phyloP scores from a whole-genome alignment of 2,113 vertebrate species.

The Passer domesticus region DNA sequence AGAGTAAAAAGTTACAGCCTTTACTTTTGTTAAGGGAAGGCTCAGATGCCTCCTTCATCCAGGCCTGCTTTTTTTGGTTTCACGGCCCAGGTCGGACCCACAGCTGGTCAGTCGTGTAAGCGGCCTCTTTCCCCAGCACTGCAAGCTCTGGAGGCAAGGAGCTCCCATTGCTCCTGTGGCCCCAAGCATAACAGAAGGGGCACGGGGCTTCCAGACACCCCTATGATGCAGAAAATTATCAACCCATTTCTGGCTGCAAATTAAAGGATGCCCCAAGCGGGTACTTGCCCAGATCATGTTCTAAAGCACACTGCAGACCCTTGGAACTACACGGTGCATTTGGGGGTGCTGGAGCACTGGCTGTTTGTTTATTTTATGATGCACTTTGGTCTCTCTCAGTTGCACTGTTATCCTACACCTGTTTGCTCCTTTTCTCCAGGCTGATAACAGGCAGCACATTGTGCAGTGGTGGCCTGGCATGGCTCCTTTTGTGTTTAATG shows the following conservation, averaged over 20 bases:
- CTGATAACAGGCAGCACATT: not conserved
- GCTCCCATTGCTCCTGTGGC: not conserved
- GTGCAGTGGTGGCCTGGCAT: not conserved
- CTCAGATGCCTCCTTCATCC: not conserved
- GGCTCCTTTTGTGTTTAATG: not conserved
- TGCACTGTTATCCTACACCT: conserved; percentile 60
- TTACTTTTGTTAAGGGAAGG: not conserved
- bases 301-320: not conserved
- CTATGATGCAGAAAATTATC: not conserved
- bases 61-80: not conserved
- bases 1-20: not conserved
- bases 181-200: rapidly evolving
- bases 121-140: rapidly evolving
- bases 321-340: not conserved
- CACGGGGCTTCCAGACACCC: not conserved
- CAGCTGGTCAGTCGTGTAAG: not conserved
- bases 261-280: not conserved
- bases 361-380: conserved; percentile 58
- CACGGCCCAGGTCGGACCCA: not conserved
- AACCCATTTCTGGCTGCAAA: not conserved
- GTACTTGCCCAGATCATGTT: not conserved
- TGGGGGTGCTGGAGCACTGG: conserved; percentile 26
- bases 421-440: conserved; percentile 18
- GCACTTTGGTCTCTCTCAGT: conserved; percentile 64
- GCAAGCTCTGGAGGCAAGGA: not conserved